Evolutionary conservation across 2,888 invertebrate species (phyloP).

Genomic region (Calameuta filiformis): DNA sequence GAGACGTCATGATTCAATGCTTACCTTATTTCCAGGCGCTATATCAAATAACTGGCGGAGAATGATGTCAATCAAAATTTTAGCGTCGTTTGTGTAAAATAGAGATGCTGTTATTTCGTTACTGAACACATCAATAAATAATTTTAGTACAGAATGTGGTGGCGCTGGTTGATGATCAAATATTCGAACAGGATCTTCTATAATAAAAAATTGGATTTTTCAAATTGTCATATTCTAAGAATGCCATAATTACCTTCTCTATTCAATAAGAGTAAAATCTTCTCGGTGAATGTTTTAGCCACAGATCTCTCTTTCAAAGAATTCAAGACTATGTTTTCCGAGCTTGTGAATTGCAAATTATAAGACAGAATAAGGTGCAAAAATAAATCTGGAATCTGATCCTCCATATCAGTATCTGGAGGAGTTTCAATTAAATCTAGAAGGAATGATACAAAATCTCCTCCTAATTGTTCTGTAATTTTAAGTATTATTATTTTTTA

Average conservation of each 20-base stretch:
- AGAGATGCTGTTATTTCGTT: constrained; percentile 82
- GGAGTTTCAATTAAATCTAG: constrained; percentile 85
- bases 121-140: constrained; percentile 88
- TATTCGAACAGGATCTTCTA: constrained; percentile 89
- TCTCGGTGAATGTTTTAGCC: constrained; percentile 92
- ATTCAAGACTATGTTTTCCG: constrained; percentile 78
- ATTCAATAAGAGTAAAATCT: constrained; percentile 86
- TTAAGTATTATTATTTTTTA: constrained; percentile 13
- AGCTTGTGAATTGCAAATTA: constrained; percentile 84
- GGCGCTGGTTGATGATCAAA: constrained; percentile 85
- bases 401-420: constrained; percentile 83
- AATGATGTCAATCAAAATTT: constrained; percentile 93
- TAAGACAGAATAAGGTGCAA: constrained; percentile 87
- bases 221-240: not conserved
- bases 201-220: constrained; percentile 35
- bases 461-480: constrained; percentile 83
- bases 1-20: not conserved
- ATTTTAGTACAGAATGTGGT: constrained; percentile 87
- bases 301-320: constrained; percentile 76
- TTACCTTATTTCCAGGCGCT: constrained; percentile 85
- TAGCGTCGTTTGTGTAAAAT: constrained; percentile 95
- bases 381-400: constrained; percentile 86
- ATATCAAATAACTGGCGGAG: constrained; percentile 91
- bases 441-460: constrained; percentile 83
- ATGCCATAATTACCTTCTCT: constrained; percentile 78